Conservation (phyloP, 2,888 invertebrate species). For the Coremacera marginata region DNA sequence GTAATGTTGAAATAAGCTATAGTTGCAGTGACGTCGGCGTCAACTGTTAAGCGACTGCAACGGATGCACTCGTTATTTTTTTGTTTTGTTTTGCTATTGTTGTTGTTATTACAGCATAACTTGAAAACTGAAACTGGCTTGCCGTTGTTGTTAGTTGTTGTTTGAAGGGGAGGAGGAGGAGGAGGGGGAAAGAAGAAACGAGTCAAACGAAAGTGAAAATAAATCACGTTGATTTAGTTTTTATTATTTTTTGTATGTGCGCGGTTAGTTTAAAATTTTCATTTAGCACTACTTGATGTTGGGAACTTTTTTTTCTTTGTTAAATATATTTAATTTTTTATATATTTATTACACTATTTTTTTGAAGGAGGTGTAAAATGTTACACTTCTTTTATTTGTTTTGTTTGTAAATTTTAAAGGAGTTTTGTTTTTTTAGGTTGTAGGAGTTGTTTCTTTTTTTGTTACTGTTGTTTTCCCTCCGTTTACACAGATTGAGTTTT, state of each 20-base stretch:
- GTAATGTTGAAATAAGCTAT: not conserved
- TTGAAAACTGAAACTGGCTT: constrained; percentile 39
- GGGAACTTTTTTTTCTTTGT: constrained; percentile 7
- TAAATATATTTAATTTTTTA: not conserved
- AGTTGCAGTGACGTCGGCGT: not conserved
- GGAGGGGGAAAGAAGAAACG: constrained; percentile 44
- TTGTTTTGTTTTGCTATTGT: constrained; percentile 52
- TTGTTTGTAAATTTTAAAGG: not conserved
- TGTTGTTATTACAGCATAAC: constrained; percentile 58
- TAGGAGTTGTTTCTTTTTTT: not conserved
- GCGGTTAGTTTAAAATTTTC: not conserved
- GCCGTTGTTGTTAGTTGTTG: too few relatives aligned
- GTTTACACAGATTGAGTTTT: not conserved
- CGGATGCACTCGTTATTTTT: constrained; percentile 38
- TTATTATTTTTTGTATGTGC: not conserved
- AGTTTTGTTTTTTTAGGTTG: not conserved
- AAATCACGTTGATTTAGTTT: constrained; percentile 3
- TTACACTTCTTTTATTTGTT: not conserved
- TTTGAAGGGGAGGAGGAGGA: too few relatives aligned
- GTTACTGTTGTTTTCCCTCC: not conserved
- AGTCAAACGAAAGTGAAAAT: constrained; percentile 58
- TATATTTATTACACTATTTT: not conserved
- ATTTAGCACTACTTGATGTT: not conserved
- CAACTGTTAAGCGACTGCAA: constrained; percentile 10
- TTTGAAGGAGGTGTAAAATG: too few relatives aligned